A percentile compares a stretch with the other conserved stretches of the same genome.
These are phyloP conservation scores for Epiperipatus broadwayi DNA, from an alignment of 2,888 invertebrate species.

Conservation along the genomic window DNA sequence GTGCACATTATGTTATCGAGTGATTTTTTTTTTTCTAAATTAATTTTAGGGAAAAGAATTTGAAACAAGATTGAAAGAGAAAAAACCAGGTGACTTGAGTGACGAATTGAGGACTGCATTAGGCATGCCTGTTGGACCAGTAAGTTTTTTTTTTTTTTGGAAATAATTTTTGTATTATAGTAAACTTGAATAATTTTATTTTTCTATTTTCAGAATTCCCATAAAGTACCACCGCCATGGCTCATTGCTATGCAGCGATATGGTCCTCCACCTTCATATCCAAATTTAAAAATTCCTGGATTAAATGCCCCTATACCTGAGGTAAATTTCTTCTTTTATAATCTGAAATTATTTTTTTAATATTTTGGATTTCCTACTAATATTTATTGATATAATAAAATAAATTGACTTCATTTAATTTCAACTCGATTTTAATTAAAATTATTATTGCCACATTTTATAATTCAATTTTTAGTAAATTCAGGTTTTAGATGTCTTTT, in stretches of 20 bases:
- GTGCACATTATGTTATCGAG: not conserved
- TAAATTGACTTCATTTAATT: not conserved
- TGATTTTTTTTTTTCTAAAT: constrained; percentile 1
- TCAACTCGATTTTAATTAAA: no score
- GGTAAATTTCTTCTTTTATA: constrained; percentile 22
- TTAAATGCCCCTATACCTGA: constrained; percentile 96
- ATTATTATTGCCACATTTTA: no score
- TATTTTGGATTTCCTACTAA: no score
- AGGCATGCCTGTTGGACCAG: constrained; percentile 93
- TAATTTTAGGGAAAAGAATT: constrained; percentile 65
- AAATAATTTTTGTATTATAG: constrained; percentile 35
- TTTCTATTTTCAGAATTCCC: constrained; percentile 27
- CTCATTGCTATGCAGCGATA: constrained; percentile 92
- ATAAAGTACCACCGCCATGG: constrained; percentile 69
- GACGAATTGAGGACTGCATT: constrained; percentile 87
- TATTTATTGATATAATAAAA: no score
- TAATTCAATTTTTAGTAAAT: no score
- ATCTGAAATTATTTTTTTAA: not conserved
- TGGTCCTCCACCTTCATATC: constrained; percentile 96
- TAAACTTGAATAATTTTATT: constrained; percentile 12
- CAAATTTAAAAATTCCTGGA: constrained; percentile 90
- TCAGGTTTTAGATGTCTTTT: no score
- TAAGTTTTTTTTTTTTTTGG: constrained; percentile 35
- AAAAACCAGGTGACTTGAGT: constrained; percentile 91
- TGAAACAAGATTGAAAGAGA: constrained; percentile 88